Percentiles rank a stretch among this genome's conserved stretches.
phyloP scores from a whole-genome alignment of 1,140 invertebrate species.

The Maniola jurtina region DNA sequence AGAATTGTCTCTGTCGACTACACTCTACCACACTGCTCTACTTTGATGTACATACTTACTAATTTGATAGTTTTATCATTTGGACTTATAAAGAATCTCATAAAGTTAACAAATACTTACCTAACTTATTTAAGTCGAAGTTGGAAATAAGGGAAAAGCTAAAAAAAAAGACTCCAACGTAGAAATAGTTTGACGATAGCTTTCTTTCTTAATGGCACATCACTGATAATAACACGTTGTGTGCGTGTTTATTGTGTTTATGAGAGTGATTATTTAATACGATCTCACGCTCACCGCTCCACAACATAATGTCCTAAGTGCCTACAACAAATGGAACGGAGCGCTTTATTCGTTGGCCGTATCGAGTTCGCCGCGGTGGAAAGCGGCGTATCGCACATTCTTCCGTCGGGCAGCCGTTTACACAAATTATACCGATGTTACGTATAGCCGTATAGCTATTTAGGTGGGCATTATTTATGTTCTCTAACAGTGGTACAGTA shows the following conservation, averaged over 20 bases:
- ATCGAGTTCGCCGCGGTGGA: slow-evolving; percentile 50
- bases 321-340: slow-evolving; percentile 42
- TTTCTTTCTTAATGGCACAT: slow-evolving; percentile 21
- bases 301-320: slow-evolving; percentile 56
- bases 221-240: slow-evolving; percentile 36
- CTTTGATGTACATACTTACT: too few species aligned
- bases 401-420: slow-evolving; percentile 60
- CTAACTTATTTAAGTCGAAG: too few species aligned
- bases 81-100: too few species aligned
- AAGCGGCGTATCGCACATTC: slow-evolving; percentile 69
- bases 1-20: too few species aligned
- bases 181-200: slow-evolving; percentile 5
- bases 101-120: too few species aligned
- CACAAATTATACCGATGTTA: slow-evolving; percentile 75
- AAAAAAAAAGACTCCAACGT: too few species aligned
- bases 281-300: slow-evolving; percentile 53
- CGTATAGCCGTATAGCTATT: slow-evolving; percentile 59
- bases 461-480: slow-evolving; percentile 79
- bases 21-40: too few species aligned
- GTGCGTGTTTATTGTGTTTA: slow-evolving; percentile 61
- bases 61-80: too few species aligned
- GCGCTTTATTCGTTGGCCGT: slow-evolving; percentile 57
- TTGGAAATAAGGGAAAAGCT: too few species aligned
- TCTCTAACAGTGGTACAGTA: slow-evolving; percentile 67
- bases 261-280: slow-evolving; percentile 73